These are phyloP conservation scores for Gopherus evgoodei DNA, from an alignment of 2,113 vertebrate genomes.

Conservation along the genomic window DNA sequence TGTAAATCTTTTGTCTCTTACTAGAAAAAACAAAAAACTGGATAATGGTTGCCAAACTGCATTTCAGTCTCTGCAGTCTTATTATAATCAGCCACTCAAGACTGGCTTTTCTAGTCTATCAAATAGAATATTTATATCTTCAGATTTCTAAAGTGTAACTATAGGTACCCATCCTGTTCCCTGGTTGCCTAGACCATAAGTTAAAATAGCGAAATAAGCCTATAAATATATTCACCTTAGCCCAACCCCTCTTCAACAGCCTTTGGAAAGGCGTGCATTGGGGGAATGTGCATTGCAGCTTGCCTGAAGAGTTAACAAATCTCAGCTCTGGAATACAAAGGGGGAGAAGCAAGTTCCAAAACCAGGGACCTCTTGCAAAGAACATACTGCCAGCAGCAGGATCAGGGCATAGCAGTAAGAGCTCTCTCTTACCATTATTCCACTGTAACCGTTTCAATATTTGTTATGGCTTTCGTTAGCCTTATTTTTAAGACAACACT, in stretches of 20 bases:
- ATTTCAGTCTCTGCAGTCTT: background rate
- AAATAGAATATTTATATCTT: accelerated
- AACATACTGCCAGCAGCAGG: background rate
- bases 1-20: background rate
- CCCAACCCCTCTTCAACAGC: too few species aligned
- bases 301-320: background rate
- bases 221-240: background rate
- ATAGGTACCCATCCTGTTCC: background rate
- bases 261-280: background rate
- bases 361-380: background rate
- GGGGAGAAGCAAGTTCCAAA: background rate
- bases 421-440: background rate
- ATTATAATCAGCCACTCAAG: background rate
- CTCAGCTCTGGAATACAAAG: background rate
- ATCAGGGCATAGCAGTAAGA: accelerated
- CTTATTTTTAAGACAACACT: slow-evolving; percentile 58
- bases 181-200: too few species aligned
- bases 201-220: background rate
- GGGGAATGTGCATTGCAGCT: background rate
- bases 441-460: background rate
- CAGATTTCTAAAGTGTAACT: background rate
- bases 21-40: background rate
- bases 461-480: slow-evolving; percentile 45
- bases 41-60: background rate
- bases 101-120: background rate